These are phyloP conservation scores for Girardinus metallicus DNA, from an alignment of 2,797 vertebrate genomes.

Conservation along the genomic window DNA sequence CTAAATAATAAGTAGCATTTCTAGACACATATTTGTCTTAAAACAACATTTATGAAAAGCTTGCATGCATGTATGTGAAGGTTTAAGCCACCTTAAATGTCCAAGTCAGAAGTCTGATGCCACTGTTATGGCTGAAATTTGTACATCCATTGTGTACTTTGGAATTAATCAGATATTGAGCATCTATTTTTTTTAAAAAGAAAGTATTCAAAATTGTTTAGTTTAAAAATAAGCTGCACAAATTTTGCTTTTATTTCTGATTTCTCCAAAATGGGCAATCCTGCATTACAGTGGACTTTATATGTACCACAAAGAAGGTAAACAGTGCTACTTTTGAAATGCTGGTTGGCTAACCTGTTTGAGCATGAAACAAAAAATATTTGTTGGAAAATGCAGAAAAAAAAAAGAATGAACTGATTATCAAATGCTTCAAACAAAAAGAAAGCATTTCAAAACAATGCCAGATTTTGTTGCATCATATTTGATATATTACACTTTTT, in stretches of 20 bases:
- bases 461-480: neutral
- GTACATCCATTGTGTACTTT: neutral
- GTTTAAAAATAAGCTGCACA: neutral
- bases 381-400: neutral
- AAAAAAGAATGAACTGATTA: neutral
- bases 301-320: neutral
- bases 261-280: neutral
- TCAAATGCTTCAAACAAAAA: neutral
- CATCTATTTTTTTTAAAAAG: neutral
- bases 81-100: neutral
- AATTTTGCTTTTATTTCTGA: neutral
- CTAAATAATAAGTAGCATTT: neutral
- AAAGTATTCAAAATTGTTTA: neutral
- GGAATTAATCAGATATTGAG: neutral
- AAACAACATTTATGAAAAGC: neutral
- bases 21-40: neutral
- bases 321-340: neutral
- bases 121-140: neutral
- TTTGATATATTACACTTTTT: neutral
- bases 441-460: neutral
- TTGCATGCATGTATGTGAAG: neutral
- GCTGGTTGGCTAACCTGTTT: neutral
- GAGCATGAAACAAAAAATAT: neutral
- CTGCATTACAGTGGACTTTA: neutral
- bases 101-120: neutral